Percentiles rank a stretch among this genome's conserved stretches.
Conservation (phyloP, 2,888 invertebrate species). For the Lithodes maja region DNA sequence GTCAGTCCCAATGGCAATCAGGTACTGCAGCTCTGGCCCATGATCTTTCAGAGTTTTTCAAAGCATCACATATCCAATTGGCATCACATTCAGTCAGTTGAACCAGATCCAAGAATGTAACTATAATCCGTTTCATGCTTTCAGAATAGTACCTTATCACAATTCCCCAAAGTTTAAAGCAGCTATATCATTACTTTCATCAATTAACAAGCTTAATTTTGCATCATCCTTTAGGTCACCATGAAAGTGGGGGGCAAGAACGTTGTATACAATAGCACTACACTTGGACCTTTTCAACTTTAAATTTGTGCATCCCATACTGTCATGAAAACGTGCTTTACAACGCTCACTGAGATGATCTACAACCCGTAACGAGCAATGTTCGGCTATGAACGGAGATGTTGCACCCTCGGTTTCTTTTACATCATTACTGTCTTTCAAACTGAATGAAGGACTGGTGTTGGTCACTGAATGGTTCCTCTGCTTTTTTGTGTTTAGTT, state of each 20-base stretch:
- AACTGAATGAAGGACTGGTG: constrained; percentile 12
- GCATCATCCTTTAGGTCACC: constrained; percentile 30
- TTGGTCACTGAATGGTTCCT: constrained; percentile 23
- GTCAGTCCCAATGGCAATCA: constrained; percentile 34
- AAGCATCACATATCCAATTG: constrained; percentile 24
- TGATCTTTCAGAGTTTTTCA: constrained; percentile 16
- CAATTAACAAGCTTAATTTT: constrained; percentile 41
- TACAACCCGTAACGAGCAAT: constrained; percentile 18
- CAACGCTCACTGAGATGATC: constrained; percentile 32
- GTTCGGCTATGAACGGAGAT: constrained; percentile 16
- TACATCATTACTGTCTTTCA: constrained; percentile 2
- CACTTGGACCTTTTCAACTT: constrained; percentile 32
- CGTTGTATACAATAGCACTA: constrained; percentile 34
- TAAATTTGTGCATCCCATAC: constrained; percentile 32
- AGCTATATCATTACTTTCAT: constrained; percentile 44
- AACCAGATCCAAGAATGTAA: constrained; percentile 24
- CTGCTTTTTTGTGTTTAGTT: constrained; percentile 29
- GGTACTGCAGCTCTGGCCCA: constrained; percentile 27
- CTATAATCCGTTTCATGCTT: constrained; percentile 15
- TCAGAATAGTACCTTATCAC: constrained; percentile 33
- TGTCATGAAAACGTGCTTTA: constrained; percentile 29
- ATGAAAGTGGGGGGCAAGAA: constrained; percentile 27
- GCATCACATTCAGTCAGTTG: constrained; percentile 40
- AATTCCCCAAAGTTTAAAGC: constrained; percentile 29
- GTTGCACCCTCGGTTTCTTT: not conserved